These are phyloP conservation scores for Baronia brevicornis DNA, from an alignment of 2,888 invertebrate species.

Conservation along the genomic window DNA sequence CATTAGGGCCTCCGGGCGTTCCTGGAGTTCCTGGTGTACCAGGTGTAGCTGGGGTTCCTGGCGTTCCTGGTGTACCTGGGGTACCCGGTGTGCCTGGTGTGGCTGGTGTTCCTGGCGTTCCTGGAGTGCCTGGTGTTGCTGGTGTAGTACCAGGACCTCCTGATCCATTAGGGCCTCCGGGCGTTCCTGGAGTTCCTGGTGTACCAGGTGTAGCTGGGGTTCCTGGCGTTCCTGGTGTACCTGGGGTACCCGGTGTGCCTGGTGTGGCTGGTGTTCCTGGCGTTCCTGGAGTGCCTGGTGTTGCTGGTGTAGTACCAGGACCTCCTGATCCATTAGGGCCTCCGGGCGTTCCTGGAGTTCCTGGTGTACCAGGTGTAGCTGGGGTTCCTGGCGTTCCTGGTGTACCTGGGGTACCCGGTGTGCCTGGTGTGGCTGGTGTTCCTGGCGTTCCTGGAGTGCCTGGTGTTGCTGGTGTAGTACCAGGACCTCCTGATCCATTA, in stretches of 20 bases:
- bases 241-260: constrained; percentile 1
- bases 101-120: constrained; percentile 8
- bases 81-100: constrained; percentile 1
- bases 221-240: constrained; percentile 9
- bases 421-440: constrained; percentile 4
- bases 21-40: neutral
- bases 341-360: neutral
- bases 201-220: constrained; percentile 9
- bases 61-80: constrained; percentile 7
- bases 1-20: neutral
- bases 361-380: constrained; percentile 3
- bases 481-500: constrained; percentile 8
- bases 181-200: neutral
- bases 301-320: constrained; percentile 11
- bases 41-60: constrained; percentile 10
- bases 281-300: constrained; percentile 3
- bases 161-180: constrained; percentile 2
- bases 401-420: constrained; percentile 3
- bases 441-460: constrained; percentile 5
- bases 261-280: constrained; percentile 11
- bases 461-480: constrained; percentile 9
- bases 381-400: constrained; percentile 12
- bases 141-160: constrained; percentile 12
- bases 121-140: constrained; percentile 4
- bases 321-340: constrained; percentile 5